phyloP scores from a whole-genome alignment of 2,888 invertebrate species.

The Erebia aethiops region DNA sequence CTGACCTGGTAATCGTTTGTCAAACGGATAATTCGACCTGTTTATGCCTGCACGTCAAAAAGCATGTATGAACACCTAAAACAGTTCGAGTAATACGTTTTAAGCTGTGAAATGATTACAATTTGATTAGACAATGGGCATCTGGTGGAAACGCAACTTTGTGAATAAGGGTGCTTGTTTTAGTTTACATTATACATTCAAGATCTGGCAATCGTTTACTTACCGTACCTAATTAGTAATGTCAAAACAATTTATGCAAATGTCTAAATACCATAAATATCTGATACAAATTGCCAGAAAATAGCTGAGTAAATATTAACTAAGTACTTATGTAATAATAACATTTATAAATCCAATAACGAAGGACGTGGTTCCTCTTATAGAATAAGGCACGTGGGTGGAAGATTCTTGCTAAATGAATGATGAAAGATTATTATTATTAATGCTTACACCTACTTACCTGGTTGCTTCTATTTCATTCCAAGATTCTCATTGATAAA shows the following conservation, averaged over 20 bases:
- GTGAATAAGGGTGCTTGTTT: background rate
- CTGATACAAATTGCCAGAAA: background rate
- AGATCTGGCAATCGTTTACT: background rate
- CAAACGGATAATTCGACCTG: too few species aligned
- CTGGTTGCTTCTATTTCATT: background rate
- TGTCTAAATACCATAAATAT: background rate
- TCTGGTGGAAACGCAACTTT: background rate
- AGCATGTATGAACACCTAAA: too few species aligned
- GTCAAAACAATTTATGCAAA: background rate
- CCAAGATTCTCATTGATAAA: too few species aligned
- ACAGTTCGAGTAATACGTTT: too few species aligned
- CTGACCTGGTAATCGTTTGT: too few species aligned
- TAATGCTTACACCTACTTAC: background rate
- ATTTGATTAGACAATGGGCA: too few species aligned
- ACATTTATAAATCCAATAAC: background rate
- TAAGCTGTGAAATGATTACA: too few species aligned
- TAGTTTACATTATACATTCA: background rate
- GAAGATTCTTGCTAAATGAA: constrained; percentile 28
- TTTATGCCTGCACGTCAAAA: too few species aligned
- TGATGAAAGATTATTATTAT: constrained; percentile 23
- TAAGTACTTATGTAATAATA: background rate
- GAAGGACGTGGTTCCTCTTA: background rate
- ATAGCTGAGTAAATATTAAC: background rate
- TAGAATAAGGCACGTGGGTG: constrained; percentile 13
- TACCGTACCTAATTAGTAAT: background rate